A percentile compares a stretch with the other conserved stretches of the same genome.
Evolutionary conservation across 2,888 invertebrate genomes (phyloP).

Genomic region (Schizaphis graminum): DNA sequence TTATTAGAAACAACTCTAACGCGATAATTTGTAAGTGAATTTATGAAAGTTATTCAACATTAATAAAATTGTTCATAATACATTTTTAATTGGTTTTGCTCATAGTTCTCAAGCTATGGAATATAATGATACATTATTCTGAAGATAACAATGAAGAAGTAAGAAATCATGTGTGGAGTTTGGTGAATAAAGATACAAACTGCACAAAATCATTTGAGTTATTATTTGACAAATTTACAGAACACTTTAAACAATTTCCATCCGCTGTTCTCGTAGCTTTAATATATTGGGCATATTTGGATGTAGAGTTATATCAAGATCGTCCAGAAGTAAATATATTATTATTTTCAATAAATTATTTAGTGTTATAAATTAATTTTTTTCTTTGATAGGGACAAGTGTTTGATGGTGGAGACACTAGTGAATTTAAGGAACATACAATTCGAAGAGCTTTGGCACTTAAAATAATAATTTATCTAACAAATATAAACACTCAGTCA

Average conservation of each 20-base stretch:
- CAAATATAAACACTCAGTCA: neutral
- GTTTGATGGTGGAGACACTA: slow-evolving; percentile 51
- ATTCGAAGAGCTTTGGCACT: neutral
- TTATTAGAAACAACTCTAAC: neutral
- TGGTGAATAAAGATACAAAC: slow-evolving; percentile 29
- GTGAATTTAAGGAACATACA: slow-evolving; percentile 54
- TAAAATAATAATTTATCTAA: neutral
- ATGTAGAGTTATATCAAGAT: slow-evolving; percentile 25
- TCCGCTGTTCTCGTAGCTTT: slow-evolving; percentile 33
- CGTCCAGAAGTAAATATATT: slow-evolving; percentile 20
- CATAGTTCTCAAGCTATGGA: slow-evolving; percentile 50
- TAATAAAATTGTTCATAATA: neutral
- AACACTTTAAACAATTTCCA: slow-evolving; percentile 30
- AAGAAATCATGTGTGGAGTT: slow-evolving; percentile 49
- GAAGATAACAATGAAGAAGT: slow-evolving; percentile 59
- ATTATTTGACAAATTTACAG: slow-evolving; percentile 50
- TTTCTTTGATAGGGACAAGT: slow-evolving; percentile 35
- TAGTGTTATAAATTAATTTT: neutral
- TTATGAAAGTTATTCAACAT: neutral
- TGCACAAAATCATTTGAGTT: slow-evolving; percentile 53
- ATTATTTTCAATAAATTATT: neutral
- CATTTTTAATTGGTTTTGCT: neutral
- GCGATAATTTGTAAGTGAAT: slow-evolving; percentile 34
- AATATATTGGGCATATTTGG: slow-evolving; percentile 57
- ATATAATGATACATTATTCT: slow-evolving; percentile 47